These are phyloP conservation scores for Craniophora ligustri DNA, from an alignment of 2,888 invertebrate species.

Conservation along the genomic window DNA sequence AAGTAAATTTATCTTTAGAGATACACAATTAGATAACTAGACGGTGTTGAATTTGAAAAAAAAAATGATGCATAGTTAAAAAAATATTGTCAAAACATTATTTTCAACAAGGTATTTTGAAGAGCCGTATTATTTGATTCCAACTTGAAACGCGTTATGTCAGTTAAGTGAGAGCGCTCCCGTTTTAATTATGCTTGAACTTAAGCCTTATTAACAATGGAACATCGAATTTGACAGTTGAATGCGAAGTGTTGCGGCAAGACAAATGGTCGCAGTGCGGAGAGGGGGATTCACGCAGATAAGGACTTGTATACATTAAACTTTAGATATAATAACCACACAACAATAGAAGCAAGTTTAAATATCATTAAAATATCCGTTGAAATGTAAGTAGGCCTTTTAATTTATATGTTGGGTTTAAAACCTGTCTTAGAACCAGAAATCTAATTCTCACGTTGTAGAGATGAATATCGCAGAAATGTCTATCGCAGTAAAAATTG, in stretches of 20 bases:
- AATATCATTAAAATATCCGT: slow-evolving; percentile 19
- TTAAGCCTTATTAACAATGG: slow-evolving; percentile 64
- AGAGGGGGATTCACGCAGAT: slow-evolving; percentile 35
- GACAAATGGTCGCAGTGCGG: slow-evolving; percentile 59
- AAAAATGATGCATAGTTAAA: too few species aligned
- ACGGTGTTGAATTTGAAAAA: too few species aligned
- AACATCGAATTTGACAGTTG: slow-evolving; percentile 72
- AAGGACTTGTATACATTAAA: slow-evolving; percentile 44
- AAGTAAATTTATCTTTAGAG: too few species aligned
- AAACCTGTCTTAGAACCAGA: too few species aligned
- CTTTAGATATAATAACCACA: slow-evolving; percentile 3
- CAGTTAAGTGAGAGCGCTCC: slow-evolving; percentile 44
- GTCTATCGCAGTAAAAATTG: too few species aligned
- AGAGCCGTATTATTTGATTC: slow-evolving; percentile 31
- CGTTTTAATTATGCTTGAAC: slow-evolving; percentile 61
- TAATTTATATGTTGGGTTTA: too few species aligned
- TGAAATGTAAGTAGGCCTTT: too few species aligned
- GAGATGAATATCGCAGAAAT: too few species aligned
- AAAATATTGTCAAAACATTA: too few species aligned
- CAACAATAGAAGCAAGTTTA: slow-evolving; percentile 10
- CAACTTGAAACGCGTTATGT: slow-evolving; percentile 38
- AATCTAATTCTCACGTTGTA: too few species aligned
- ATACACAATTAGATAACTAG: too few species aligned
- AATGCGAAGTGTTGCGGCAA: slow-evolving; percentile 63
- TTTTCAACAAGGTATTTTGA: slow-evolving; percentile 16